Evolutionary conservation across 2,888 invertebrate genomes (phyloP).

Genomic region (Nephrotoma guestfalica): DNA sequence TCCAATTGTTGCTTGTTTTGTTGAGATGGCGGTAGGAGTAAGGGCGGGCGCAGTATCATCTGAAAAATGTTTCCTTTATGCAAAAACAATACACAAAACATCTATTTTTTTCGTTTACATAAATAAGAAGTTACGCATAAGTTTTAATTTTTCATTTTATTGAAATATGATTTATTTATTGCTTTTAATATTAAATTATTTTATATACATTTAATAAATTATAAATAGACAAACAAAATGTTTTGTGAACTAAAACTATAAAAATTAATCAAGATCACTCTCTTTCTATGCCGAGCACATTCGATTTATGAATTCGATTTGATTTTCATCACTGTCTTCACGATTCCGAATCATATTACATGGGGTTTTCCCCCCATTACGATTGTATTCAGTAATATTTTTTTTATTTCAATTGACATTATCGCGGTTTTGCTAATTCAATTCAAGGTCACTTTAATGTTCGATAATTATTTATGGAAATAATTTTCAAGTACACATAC

Average conservation of each 20-base stretch:
- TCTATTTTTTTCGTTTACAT: background rate
- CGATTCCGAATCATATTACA: background rate
- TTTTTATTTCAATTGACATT: background rate
- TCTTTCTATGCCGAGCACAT: background rate
- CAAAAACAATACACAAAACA: slow-evolving; percentile 4
- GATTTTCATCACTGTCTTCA: background rate
- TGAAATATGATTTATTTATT: background rate
- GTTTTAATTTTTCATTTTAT: background rate
- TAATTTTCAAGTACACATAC: background rate
- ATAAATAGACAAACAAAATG: background rate
- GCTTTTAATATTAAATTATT: background rate
- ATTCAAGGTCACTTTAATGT: background rate
- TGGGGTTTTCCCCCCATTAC: background rate
- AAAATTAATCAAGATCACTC: background rate
- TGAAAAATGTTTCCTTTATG: slow-evolving; percentile 27
- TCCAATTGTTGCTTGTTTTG: slow-evolving; percentile 5
- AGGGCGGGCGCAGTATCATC: slow-evolving; percentile 28
- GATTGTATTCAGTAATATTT: too few species aligned
- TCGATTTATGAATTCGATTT: background rate
- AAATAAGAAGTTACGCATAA: background rate
- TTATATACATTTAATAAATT: background rate
- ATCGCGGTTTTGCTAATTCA: background rate
- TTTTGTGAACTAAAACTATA: background rate
- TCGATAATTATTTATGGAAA: background rate
- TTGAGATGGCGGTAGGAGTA: slow-evolving; percentile 14